Conservation (phyloP, 1,140 invertebrate genomes). For the Cydia strobilella region DNA sequence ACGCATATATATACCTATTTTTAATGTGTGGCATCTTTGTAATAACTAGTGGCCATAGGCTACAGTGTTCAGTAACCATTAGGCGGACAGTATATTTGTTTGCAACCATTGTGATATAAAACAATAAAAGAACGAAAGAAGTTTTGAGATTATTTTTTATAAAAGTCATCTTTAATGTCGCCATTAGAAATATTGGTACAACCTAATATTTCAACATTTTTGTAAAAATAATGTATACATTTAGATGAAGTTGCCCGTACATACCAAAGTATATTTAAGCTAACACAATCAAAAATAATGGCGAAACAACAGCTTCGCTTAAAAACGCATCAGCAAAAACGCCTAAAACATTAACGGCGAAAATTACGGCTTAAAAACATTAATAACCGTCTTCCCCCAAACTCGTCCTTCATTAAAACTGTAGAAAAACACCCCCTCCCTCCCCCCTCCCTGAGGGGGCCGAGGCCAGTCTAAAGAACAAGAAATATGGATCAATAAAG, state of each 20-base stretch:
- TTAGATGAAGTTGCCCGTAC: neutral
- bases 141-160: too few species aligned
- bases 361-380: constrained; percentile 77
- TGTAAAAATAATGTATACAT: too few species aligned
- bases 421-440: constrained; percentile 74
- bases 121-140: too few species aligned
- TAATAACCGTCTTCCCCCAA: constrained; percentile 66
- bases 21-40: too few species aligned
- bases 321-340: constrained; percentile 55
- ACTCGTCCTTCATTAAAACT: constrained; percentile 75
- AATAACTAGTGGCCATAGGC: too few species aligned
- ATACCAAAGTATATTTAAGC: neutral
- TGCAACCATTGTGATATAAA: too few species aligned
- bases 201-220: too few species aligned
- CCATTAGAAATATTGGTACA: too few species aligned
- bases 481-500: constrained; percentile 81
- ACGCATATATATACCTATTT: too few species aligned
- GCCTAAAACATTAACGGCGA: constrained; percentile 55
- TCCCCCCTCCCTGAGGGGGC: constrained; percentile 46
- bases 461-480: constrained; percentile 76
- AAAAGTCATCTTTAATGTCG: too few species aligned
- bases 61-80: too few species aligned
- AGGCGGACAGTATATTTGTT: too few species aligned
- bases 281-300: constrained; percentile 13
- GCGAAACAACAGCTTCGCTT: constrained; percentile 35